Evolutionary conservation across 2,888 invertebrate species (phyloP), one percentile per base, ranked within the genome.

Genomic region (Ichneumoninae sp.): DNA sequence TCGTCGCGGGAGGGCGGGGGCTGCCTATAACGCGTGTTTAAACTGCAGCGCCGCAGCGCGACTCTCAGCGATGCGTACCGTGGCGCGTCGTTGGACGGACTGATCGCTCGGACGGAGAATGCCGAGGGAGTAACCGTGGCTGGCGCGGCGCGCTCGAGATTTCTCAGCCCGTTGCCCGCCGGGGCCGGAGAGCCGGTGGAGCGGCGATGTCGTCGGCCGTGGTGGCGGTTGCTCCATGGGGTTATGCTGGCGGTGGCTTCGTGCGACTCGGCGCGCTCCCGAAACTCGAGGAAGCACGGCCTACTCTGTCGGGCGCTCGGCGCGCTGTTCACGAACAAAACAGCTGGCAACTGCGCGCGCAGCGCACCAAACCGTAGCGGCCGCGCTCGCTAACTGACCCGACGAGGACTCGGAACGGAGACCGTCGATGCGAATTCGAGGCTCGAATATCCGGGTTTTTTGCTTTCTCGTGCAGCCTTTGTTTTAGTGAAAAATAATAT

Each of bases 71-170:
- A 72, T 84, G 82, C 82, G 82, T 68, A 30, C 85, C 66, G 74
- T 82, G 60, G 79, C 85, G 86, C 85, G 83, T 84, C 82, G 77
- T 84, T 88, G 86, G 79, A 86, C 87, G 83, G 83, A 89, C 87
- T 85, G 87, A 81, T 57, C 71, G 52, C 54, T 70, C 70, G 65
- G 60, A 84, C 71, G 81, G 87, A 82, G 83, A 86, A 81, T 78
- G 87, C 86, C 82, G 86, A 84, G 81, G 86, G 82, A 84, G 82
- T 75, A 70, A 36, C 83, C 86, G 76, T 68, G 80, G 80, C 62
- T 69, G 80, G 72, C 85, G 85, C 85, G 78, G 86, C 82, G 68
- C 82, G 65, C 86, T 69, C 85, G 87, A 87, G 88, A 89, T 86
- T 78, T 78, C 66, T n/a, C 60, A 19, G 66, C 36, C 50, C 62